Base-by-base conservation (phyloP, 2,888 invertebrate species). In the Chorisops tibialis region DNA sequence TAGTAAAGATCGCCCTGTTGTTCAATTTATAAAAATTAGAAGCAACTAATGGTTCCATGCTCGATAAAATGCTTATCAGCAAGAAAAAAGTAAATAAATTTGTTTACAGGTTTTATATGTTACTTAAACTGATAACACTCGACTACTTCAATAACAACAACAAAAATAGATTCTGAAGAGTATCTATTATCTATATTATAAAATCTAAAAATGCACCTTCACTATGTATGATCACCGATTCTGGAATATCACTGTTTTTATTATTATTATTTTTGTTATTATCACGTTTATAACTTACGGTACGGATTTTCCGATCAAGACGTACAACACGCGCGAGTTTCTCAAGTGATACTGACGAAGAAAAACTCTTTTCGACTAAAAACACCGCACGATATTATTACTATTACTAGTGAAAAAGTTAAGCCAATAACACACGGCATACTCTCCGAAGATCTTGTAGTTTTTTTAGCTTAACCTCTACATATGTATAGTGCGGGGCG, bases 291-390 rank as follows among this genome's bases (percentile, higher is more conserved):
- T 41, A n/a, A 24, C 14, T 52, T 6, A 43, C 19, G 30, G 12
- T 19, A 18, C 56, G 18, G 45, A 54, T 39, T 2, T 43, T 14
- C 21, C 56, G 43, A 56, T 7, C 39, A 35, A 16, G 30, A 30
- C 30, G 30, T 24, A n/a, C 14, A 18, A 56, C 14, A 43, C 16
- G 16, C 43, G 43, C 14, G 45, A 56, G 45, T 30, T 45, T 56
- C 24, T 22, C 45, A 56, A 56, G 43, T 43, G 56, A 56, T 56
- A 43, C 43, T 43, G 43, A 16, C 56, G 56, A 43, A n/a, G n/a
- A n/a, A 21, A 39, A 43, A 45, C 56, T 56, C 56, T 56, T 56
- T 43, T 56, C 56, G 35, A 56, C 56, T 56, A 45, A 56, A n/a
- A 30, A 30, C 30, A 30, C 30, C 30, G 30, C 9, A 9, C 9